These are phyloP conservation scores for Psittacara wagleri DNA, from an alignment of 2,113 vertebrate species.

Conservation along the genomic window DNA sequence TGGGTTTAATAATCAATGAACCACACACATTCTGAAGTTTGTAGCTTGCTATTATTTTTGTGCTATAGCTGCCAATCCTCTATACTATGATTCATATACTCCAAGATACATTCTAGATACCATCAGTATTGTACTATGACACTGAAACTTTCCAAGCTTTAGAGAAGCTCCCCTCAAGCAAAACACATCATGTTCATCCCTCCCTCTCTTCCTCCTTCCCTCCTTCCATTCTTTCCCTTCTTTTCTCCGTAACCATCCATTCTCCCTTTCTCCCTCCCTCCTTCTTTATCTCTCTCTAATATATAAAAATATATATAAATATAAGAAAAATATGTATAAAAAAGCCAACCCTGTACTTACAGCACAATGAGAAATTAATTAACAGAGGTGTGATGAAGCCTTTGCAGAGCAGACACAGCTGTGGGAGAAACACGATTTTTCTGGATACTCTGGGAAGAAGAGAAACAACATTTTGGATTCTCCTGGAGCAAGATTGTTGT, in stretches of 20 bases:
- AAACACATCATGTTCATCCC: not conserved
- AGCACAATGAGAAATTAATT: not conserved
- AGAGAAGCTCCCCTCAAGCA: not conserved
- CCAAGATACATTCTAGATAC: not conserved
- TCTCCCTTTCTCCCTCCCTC: not conserved
- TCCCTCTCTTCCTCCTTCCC: not conserved
- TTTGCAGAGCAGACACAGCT: not conserved
- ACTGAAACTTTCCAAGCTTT: not conserved
- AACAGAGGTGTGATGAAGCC: not conserved
- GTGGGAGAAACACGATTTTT: not conserved
- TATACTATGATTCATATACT: not conserved
- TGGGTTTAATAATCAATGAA: not conserved
- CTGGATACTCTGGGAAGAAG: not conserved
- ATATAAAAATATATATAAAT: not conserved
- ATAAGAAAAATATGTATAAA: not conserved
- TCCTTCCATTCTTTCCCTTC: not conserved
- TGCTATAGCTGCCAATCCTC: fast-evolving
- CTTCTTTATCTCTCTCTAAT: not conserved
- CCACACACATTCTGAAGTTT: not conserved
- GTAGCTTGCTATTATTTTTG: not conserved
- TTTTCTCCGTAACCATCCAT: not conserved
- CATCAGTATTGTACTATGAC: not conserved
- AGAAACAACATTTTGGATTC: not conserved
- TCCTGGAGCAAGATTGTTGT: not conserved
- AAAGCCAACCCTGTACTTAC: not conserved